Conservation (phyloP, 2,888 invertebrate genomes). For the Elgonia sp. region DNA sequence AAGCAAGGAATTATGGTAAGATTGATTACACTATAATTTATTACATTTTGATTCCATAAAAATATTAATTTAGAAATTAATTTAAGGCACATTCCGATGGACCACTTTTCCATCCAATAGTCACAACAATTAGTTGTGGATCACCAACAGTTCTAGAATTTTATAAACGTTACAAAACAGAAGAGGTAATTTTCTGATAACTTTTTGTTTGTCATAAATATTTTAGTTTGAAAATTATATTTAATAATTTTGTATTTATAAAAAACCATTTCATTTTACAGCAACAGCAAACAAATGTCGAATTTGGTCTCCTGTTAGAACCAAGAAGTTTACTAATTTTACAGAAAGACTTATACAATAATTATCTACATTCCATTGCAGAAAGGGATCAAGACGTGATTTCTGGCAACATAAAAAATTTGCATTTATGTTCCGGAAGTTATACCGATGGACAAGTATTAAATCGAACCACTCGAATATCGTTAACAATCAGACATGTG, state of each 20-base stretch:
- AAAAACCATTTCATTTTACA: slow-evolving; percentile 65
- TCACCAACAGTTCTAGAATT: slow-evolving; percentile 97
- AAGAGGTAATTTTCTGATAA: slow-evolving; percentile 80
- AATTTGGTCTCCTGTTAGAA: slow-evolving; percentile 94
- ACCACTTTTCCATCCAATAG: slow-evolving; percentile 96
- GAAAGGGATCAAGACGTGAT: slow-evolving; percentile 91
- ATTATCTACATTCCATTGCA: slow-evolving; percentile 95
- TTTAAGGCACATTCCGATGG: slow-evolving; percentile 96
- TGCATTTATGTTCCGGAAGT: slow-evolving; percentile 89
- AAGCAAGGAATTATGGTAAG: slow-evolving; percentile 97
- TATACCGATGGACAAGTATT: slow-evolving; percentile 89
- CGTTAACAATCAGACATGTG: slow-evolving; percentile 96
- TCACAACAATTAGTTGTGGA: slow-evolving; percentile 97
- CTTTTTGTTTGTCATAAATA: background rate
- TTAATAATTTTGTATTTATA: too few species aligned
- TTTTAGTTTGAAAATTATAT: too few species aligned
- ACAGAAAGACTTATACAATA: slow-evolving; percentile 93
- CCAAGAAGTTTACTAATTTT: slow-evolving; percentile 95
- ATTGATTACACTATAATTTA: background rate
- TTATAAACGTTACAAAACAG: slow-evolving; percentile 87
- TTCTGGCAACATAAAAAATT: slow-evolving; percentile 89
- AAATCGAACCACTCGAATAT: slow-evolving; percentile 92
- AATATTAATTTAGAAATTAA: background rate
- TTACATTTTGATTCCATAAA: background rate
- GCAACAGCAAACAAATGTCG: slow-evolving; percentile 83